Evolutionary conservation across 2,888 invertebrate genomes (phyloP).

Genomic region (Tridacna crocea): DNA sequence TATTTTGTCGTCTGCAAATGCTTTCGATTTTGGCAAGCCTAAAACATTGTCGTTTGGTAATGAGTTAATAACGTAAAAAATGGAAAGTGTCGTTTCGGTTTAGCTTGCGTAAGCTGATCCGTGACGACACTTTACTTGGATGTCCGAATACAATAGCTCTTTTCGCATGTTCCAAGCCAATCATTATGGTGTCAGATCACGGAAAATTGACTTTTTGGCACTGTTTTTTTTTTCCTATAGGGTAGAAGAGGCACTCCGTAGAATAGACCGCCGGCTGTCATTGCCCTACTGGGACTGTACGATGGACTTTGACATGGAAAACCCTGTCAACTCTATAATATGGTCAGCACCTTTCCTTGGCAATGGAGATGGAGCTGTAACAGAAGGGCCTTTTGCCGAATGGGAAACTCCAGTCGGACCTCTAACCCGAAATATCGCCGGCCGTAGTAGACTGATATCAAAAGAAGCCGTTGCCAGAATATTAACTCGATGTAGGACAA

Average conservation of each 20-base stretch:
- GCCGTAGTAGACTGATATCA: constrained; percentile 64
- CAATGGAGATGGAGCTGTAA: constrained; percentile 70
- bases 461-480: constrained; percentile 53
- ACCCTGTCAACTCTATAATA: constrained; percentile 67
- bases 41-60: too few relatives aligned
- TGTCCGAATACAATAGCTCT: too few relatives aligned
- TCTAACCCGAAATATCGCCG: constrained; percentile 69
- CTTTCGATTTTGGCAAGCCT: too few relatives aligned
- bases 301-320: constrained; percentile 66
- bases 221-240: constrained; percentile 47
- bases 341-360: constrained; percentile 72
- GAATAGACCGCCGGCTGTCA: constrained; percentile 65
- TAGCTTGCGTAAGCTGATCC: too few relatives aligned
- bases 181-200: not conserved
- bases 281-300: constrained; percentile 76
- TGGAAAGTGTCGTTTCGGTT: not conserved
- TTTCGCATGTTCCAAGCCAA: too few relatives aligned
- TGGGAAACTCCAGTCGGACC: constrained; percentile 68
- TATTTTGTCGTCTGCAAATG: too few relatives aligned
- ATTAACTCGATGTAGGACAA: constrained; percentile 52
- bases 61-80: too few relatives aligned
- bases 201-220: too few relatives aligned
- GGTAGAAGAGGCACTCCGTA: constrained; percentile 71
- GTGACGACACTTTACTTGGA: too few relatives aligned
- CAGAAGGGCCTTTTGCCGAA: constrained; percentile 72